Base-by-base conservation (phyloP, 2,888 invertebrate species). In the Nymphalis polychloros region DNA sequence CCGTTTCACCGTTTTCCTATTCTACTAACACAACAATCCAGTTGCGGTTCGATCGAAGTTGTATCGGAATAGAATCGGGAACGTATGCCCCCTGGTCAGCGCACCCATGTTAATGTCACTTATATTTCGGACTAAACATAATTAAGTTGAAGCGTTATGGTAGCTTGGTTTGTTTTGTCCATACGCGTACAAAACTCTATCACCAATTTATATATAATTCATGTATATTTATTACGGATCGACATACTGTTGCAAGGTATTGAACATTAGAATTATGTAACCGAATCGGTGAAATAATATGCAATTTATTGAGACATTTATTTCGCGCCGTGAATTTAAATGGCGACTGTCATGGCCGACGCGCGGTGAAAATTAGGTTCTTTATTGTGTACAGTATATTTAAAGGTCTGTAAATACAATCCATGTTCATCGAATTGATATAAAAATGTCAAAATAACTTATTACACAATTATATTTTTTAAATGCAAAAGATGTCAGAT, bases 301-400 rank as follows among this genome's bases (percentile, higher is more conserved):
- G 81, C 81, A 81, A 85, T 81, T 78, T 78, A 78, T 70, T 75
- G 78, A 76, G 75, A 71, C 67, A 68, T 71, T 70, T 49, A 64
- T 55, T 67, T 59, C 49, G 76, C 65, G 59, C 31, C 35, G 67
- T 61, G 85, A 81, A 85, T 86, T 78, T 79, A 77, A 85, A 85
- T 79, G 75, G 69, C 73, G 66, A 72, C 66, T 83, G 83, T 84
- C 85, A 86, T 78, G 85, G 86, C 81, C 85, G 83, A 63, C 23
- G 46, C 61, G 23, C 73, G 61, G 48, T 59, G 57, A 59, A 69
- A 71, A 67, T 71, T 69, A 47, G 63, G 41, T 66, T 41, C 57
- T 35, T 35, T 19, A 57, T 57, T 19, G 8, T 35, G 35, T 57
- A 41, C 17, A 17, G 49, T 41, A 13, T 13, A 20, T 52, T 52